Conservation (phyloP, 2,888 invertebrate species). For the Prenolepis imparis region DNA sequence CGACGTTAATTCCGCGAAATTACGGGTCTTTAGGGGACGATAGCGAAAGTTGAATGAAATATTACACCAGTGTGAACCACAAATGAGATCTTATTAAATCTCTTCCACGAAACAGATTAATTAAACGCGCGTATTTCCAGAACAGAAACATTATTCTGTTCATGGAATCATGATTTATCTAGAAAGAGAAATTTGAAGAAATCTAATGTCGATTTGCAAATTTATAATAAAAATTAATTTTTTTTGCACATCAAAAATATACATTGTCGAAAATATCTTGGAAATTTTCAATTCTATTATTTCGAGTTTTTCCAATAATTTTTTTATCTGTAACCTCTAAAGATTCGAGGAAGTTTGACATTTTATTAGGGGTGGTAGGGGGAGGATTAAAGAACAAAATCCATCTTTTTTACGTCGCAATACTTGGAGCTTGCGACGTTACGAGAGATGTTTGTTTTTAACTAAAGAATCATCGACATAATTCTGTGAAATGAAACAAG, state of each 20-base stretch:
- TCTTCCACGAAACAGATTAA: not conserved
- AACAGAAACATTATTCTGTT: not conserved
- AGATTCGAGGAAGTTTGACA: not conserved
- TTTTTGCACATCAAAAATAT: not conserved
- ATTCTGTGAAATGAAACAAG: conserved; percentile 66
- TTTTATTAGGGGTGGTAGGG: not conserved
- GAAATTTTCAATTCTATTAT: not conserved
- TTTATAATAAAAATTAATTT: not conserved
- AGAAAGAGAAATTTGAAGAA: not conserved
- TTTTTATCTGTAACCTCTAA: not conserved
- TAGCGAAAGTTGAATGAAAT: not conserved
- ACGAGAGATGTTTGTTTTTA: not conserved
- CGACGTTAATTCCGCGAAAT: conserved; percentile 13
- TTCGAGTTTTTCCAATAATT: not conserved
- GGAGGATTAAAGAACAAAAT: not conserved
- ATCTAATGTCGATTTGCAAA: not conserved
- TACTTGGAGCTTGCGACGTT: not conserved
- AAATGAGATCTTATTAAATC: not conserved
- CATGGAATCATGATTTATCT: not conserved
- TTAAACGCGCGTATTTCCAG: not conserved
- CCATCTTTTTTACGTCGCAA: not conserved
- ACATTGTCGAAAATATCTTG: not conserved
- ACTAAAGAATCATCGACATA: conserved; percentile 1
- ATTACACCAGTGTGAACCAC: not conserved
- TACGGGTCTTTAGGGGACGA: not conserved